A percentile compares a stretch with the other conserved stretches of the same genome.
These are phyloP conservation scores for Caranx ignobilis DNA, from an alignment of 2,113 vertebrate species.

Conservation along the genomic window DNA sequence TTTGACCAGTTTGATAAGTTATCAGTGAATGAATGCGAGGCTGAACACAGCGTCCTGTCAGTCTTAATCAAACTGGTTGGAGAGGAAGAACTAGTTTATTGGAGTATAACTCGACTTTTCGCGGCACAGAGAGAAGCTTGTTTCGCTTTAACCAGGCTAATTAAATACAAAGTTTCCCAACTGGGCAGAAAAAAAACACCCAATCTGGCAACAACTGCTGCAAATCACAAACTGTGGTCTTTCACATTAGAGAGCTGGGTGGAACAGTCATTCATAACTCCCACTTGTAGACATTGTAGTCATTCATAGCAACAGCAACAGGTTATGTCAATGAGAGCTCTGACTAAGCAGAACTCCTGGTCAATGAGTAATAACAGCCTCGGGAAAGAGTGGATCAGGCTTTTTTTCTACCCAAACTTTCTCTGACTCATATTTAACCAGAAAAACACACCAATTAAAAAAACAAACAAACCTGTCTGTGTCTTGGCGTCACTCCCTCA, in stretches of 20 bases:
- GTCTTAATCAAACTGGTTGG: no score
- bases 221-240: not conserved
- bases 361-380: not conserved
- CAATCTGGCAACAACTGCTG: not conserved
- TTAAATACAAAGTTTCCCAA: no score
- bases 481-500: not conserved
- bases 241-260: not conserved
- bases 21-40: no score
- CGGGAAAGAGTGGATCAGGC: not conserved
- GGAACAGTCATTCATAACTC: not conserved
- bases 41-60: no score
- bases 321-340: not conserved
- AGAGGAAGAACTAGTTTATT: no score
- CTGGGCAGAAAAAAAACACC: not conserved
- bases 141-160: no score
- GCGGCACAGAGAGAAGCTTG: no score
- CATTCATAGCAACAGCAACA: not conserved
- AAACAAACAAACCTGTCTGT: not conserved
- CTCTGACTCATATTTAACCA: not conserved
- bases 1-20: no score
- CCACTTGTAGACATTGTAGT: not conserved
- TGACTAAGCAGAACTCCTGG: no score
- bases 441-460: not conserved
- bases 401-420: not conserved
- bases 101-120: no score